A percentile compares a stretch with the other conserved stretches of the same genome.
Conservation (phyloP, 2,113 vertebrate species). For the Bothrops jararaca region DNA sequence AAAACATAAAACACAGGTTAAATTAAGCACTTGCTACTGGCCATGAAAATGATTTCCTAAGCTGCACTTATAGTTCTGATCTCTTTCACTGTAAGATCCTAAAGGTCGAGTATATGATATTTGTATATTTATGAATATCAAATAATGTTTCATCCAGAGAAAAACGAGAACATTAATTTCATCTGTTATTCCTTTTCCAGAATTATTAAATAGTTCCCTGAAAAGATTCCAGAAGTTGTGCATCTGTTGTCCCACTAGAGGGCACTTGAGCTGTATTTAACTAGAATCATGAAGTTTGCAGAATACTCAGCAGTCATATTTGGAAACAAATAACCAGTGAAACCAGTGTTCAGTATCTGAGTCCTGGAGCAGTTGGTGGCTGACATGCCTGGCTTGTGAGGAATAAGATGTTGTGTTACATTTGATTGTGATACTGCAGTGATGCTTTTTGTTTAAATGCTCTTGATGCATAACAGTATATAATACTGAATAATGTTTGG, state of each 20-base stretch:
- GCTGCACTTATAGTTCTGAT: neutral
- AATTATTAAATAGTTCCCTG: neutral
- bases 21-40: neutral
- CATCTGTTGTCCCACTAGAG: slow-evolving; percentile 48
- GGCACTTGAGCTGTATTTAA: slow-evolving; percentile 56
- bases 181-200: neutral
- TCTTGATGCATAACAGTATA: neutral
- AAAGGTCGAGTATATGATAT: neutral
- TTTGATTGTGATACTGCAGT: neutral
- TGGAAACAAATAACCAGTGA: neutral
- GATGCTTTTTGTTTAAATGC: neutral
- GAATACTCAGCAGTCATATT: neutral
- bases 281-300: neutral
- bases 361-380: neutral
- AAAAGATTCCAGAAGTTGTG: neutral
- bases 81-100: slow-evolving; percentile 4
- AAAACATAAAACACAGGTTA: neutral
- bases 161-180: neutral
- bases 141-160: neutral
- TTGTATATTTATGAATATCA: neutral
- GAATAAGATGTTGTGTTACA: neutral
- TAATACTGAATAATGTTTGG: neutral
- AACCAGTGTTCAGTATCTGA: neutral
- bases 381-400: neutral
- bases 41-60: neutral